A percentile compares a stretch with the other conserved stretches of the same genome.
Evolutionary conservation across 2,888 invertebrate genomes (phyloP).

Genomic region (Patella pellucida): DNA sequence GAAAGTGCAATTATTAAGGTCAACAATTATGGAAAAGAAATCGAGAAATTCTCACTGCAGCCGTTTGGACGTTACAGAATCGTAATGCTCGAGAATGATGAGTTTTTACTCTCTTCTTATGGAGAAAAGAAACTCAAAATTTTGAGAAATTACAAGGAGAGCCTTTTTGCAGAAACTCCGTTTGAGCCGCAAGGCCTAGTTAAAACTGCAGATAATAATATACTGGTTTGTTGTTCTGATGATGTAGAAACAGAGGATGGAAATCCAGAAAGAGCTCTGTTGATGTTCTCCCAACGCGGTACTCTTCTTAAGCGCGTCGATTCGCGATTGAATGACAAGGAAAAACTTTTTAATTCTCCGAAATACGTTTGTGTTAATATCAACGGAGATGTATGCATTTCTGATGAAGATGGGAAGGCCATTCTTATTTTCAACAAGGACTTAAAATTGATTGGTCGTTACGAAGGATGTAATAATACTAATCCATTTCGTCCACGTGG

Average conservation of each 20-base stretch:
- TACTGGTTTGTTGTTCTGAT: conserved; percentile 11
- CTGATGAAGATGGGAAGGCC: conserved; percentile 43
- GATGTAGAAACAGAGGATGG: not conserved
- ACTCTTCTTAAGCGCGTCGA: conserved; percentile 11
- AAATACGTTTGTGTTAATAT: conserved; percentile 53
- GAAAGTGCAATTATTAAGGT: conserved; percentile 15
- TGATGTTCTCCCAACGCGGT: conserved; percentile 22
- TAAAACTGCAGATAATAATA: conserved; percentile 14
- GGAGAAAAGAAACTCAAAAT: conserved; percentile 16
- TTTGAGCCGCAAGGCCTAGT: conserved; percentile 15
- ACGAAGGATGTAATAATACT: conserved; percentile 20
- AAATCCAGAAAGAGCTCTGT: conserved; percentile 14
- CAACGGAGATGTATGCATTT: conserved; percentile 51
- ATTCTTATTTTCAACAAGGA: conserved; percentile 43
- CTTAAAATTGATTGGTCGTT: conserved; percentile 28
- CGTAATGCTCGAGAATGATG: not conserved
- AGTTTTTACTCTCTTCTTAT: conserved; percentile 21
- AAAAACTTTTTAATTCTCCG: conserved; percentile 44
- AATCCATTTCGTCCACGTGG: conserved; percentile 50
- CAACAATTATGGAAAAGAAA: conserved; percentile 14
- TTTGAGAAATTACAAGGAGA: not conserved
- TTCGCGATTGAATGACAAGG: conserved; percentile 30
- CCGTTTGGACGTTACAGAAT: conserved; percentile 8
- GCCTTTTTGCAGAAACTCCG: conserved; percentile 13
- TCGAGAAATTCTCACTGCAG: conserved; percentile 13